Conservation (phyloP, 1,140 invertebrate species). For the Drosophila navojoa region DNA sequence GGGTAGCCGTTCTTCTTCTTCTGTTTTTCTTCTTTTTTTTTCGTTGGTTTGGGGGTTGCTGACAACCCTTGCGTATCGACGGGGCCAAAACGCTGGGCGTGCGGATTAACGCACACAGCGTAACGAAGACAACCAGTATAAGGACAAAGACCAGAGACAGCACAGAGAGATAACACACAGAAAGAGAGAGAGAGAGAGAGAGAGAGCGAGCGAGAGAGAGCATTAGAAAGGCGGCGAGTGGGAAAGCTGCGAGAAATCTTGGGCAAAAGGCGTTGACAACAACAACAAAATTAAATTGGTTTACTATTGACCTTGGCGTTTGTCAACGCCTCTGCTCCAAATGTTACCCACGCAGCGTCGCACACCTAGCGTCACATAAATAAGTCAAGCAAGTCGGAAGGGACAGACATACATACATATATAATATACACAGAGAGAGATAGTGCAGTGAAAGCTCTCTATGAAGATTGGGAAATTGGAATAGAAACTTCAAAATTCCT, state of each 20-base stretch:
- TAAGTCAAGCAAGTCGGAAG: conserved; percentile 33
- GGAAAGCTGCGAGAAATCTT: conserved; percentile 10
- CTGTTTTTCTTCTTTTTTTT: not conserved
- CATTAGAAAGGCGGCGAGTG: not conserved
- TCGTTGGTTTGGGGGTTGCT: conserved; percentile 13
- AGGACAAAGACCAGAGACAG: conserved; percentile 17
- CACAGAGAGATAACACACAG: not conserved
- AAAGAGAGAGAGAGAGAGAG: not conserved
- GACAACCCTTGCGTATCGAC: conserved; percentile 55
- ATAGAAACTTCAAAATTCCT: no score
- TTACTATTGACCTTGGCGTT: conserved; percentile 58
- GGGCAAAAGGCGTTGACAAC: conserved; percentile 43
- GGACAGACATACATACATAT: not conserved
- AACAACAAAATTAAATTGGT: conserved; percentile 28
- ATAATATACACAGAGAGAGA: not conserved
- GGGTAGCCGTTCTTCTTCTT: not conserved
- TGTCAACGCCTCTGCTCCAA: conserved; percentile 38
- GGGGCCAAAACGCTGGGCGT: conserved; percentile 47
- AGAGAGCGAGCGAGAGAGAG: not conserved
- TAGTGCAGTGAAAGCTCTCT: no score
- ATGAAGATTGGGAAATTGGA: no score
- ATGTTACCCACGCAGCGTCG: conserved; percentile 14
- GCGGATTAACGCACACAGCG: conserved; percentile 63
- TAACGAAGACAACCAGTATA: conserved; percentile 31
- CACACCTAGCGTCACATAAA: conserved; percentile 37